A percentile compares a stretch with the other conserved stretches of the same genome.
phyloP scores from a whole-genome alignment of 2,113 vertebrate genomes.

The Anser cygnoides region DNA sequence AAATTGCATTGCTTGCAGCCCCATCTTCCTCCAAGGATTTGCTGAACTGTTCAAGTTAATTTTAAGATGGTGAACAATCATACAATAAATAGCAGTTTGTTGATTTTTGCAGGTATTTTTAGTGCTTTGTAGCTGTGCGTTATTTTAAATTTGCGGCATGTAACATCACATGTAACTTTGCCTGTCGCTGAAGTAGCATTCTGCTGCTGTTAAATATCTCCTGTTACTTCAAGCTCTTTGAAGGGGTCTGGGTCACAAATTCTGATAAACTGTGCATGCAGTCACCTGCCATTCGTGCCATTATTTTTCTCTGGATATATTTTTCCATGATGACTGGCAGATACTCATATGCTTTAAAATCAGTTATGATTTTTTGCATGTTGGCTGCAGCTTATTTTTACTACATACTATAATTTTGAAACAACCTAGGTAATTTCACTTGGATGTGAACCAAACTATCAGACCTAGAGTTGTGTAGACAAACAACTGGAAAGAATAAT shows the following conservation, averaged over 20 bases:
- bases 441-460: not conserved
- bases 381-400: not conserved
- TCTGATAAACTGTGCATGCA: not conserved
- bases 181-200: not conserved
- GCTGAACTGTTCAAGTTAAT: not conserved
- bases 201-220: not conserved
- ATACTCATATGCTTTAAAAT: not conserved
- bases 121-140: not conserved
- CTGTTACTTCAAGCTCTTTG: not conserved
- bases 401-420: not conserved
- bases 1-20: not conserved
- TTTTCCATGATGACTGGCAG: not conserved
- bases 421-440: not conserved
- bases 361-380: not conserved
- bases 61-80: not conserved
- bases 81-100: not conserved
- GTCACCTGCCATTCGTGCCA: not conserved
- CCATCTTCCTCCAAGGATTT: not conserved
- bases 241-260: not conserved
- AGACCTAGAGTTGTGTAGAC: not conserved
- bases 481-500: not conserved
- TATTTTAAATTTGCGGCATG: not conserved
- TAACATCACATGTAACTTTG: not conserved
- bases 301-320: not conserved
- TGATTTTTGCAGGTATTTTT: not conserved